Percentiles rank a stretch among this genome's conserved stretches.
phyloP scores from a whole-genome alignment of 2,113 vertebrate genomes.

The Osmerus eperlanus region DNA sequence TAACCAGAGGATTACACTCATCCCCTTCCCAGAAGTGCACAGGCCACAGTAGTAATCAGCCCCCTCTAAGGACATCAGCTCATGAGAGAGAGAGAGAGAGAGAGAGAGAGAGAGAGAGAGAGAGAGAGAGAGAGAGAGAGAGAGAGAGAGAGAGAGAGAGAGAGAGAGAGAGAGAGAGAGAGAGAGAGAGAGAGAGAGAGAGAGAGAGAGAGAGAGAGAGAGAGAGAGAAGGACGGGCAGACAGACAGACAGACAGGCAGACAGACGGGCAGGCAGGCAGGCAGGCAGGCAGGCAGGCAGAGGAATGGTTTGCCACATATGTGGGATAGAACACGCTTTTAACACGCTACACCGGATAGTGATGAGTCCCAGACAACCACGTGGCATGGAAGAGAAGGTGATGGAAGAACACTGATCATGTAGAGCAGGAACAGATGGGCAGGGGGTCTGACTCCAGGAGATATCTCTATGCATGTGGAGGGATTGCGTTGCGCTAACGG shows the following conservation, averaged over 20 bases:
- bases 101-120: background rate
- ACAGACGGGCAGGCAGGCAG: slow-evolving; percentile 2
- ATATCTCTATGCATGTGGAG: slow-evolving; percentile 8
- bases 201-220: too few relatives aligned
- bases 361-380: background rate
- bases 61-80: background rate
- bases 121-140: slow-evolving; percentile 1
- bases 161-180: too few relatives aligned
- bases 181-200: too few relatives aligned
- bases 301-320: background rate
- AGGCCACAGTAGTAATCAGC: too few relatives aligned
- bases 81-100: background rate
- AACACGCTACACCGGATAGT: too few relatives aligned
- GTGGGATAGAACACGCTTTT: too few relatives aligned
- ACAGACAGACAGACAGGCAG: background rate
- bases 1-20: too few relatives aligned
- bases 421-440: background rate
- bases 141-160: background rate
- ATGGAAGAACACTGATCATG: background rate
- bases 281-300: background rate
- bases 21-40: too few relatives aligned
- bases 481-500: slow-evolving; percentile 24
- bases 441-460: background rate
- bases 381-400: background rate
- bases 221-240: background rate